Evolutionary conservation across 1,140 invertebrate genomes (phyloP), one percentile per base, ranked within the genome.

Genomic region (Diuraphis noxia): DNA sequence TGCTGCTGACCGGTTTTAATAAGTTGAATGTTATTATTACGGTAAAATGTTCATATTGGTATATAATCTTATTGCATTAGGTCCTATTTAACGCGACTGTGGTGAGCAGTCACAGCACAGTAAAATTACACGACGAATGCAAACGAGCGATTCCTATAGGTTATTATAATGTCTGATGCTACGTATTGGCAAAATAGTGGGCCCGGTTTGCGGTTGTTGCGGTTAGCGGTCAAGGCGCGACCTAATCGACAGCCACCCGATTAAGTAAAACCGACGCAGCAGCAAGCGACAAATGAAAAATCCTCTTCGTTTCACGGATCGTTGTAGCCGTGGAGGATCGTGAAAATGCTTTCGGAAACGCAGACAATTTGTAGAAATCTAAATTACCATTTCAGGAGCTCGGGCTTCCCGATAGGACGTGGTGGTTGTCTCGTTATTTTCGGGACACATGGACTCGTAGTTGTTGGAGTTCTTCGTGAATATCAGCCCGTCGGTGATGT

Each of bases 401-500:
- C 89, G 36, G 46, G 89, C 89, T 23, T 91, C 41, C 23, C 89
- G 41, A 46, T 52, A 21, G 5, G 63, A 38, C 88, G 19, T 41
- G 72, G 40, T 79, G 30, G n/a, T 10, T 21, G 38, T 34, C 9
- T 30, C 52, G 56, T 41, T 43, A 21, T 25, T 25, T 21, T 34
- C 85, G 23, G 46, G 36, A 34, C 89, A 91, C 63, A 91, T 25
- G 19, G 63, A 2, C 23, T 91, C 72, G 81, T 93, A 93, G 72
- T 93, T 92, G 91, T 93, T 93, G 34, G 52, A 86, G 93, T 97
- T 97, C 93, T 95, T 96, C 84, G 94, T 95, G 93, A 97, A 95
- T 88, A 95, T 95, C 30, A 97, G 93, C 92, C 96, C 95, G 93
- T 95, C 95, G 30, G 95, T 95, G 0, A 97, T 94, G 52, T 96